These are phyloP conservation scores for Cydia strobilella DNA, from an alignment of 1,140 invertebrate species.

Conservation along the genomic window DNA sequence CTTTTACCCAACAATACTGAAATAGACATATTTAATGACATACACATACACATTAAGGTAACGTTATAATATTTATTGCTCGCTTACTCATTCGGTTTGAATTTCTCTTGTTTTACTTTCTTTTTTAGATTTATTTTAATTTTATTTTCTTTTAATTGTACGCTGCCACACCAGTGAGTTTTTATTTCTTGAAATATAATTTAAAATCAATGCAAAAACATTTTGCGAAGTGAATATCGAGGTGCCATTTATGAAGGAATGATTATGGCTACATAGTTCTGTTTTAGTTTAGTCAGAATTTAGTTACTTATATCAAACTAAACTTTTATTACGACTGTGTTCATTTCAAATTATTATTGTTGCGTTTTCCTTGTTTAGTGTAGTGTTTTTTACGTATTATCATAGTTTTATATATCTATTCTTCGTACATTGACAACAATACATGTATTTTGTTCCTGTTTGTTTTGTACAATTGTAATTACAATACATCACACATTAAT, in stretches of 20 bases:
- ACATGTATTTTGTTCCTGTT: constrained; percentile 53
- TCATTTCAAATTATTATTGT: constrained; percentile 60
- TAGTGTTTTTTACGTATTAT: constrained; percentile 40
- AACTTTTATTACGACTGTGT: constrained; percentile 70
- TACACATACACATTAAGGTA: constrained; percentile 33
- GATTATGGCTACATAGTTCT: constrained; percentile 70
- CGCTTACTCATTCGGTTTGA: constrained; percentile 20
- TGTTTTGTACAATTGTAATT: constrained; percentile 54
- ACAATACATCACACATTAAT: constrained; percentile 53
- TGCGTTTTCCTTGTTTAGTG: constrained; percentile 41
- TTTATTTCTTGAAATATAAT: constrained; percentile 24
- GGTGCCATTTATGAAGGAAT: constrained; percentile 72
- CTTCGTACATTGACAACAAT: constrained; percentile 46
- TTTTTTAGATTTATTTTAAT: constrained; percentile 28
- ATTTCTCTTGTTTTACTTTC: constrained; percentile 20
- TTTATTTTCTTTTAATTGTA: constrained; percentile 22
- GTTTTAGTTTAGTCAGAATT: constrained; percentile 67
- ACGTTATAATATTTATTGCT: constrained; percentile 28
- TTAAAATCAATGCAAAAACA: constrained; percentile 43
- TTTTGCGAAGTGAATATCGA: constrained; percentile 64
- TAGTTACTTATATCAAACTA: constrained; percentile 56
- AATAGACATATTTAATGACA: constrained; percentile 34
- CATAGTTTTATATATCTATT: constrained; percentile 32
- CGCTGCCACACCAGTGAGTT: constrained; percentile 32
- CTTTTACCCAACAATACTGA: constrained; percentile 40